phyloP scores from a whole-genome alignment of 2,113 vertebrate genomes.

The Epinephelus cyanopodus region DNA sequence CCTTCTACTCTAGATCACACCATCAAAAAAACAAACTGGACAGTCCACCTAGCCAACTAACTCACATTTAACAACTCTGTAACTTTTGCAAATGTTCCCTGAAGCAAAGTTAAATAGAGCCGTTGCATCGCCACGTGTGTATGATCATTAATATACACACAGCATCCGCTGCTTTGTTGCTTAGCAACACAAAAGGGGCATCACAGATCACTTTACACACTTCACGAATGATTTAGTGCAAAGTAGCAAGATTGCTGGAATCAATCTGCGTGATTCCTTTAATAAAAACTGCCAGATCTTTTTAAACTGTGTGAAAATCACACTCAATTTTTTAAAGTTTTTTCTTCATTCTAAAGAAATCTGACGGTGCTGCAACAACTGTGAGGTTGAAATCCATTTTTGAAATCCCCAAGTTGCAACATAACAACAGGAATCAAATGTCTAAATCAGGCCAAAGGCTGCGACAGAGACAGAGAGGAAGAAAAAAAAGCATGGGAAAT shows the following conservation, averaged over 20 bases:
- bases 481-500: not conserved
- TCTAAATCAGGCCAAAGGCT: slow-evolving; percentile 2
- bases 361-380: not conserved
- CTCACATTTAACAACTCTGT: not conserved
- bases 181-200: not conserved
- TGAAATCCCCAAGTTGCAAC: not conserved
- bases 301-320: not conserved
- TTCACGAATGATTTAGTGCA: not conserved
- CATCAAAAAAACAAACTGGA: not conserved
- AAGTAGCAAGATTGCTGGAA: not conserved
- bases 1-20: not conserved
- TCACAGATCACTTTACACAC: not conserved
- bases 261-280: not conserved
- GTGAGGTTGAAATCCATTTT: not conserved
- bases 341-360: not conserved
- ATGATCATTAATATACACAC: not conserved
- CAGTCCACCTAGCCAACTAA: not conserved
- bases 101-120: not conserved
- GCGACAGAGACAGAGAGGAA: not conserved
- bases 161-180: not conserved
- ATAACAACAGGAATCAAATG: not conserved
- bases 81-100: not conserved
- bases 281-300: too few species aligned
- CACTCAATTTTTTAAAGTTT: not conserved
- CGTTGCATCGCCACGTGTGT: not conserved